Evolutionary conservation across 2,888 invertebrate genomes (phyloP), one percentile per base, ranked within the genome.

Genomic region (Helicoverpa assulta): DNA sequence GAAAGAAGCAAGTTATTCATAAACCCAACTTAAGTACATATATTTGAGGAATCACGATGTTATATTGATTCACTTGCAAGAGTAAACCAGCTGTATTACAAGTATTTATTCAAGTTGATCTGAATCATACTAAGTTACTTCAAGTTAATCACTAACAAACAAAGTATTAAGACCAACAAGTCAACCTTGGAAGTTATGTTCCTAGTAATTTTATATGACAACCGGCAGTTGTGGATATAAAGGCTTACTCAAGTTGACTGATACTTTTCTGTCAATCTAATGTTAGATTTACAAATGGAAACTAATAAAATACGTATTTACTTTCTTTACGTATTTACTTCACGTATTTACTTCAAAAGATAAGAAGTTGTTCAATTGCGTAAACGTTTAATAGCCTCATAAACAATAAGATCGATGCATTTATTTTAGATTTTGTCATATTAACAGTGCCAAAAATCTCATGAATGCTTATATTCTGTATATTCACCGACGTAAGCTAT

Each of bases 161-260:
- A 70, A 57, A 71, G 68, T 70, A 81, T 72, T 51, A 63, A 78
- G 65, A 66, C 78, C 60, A 76, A 69, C 71, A 72, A 52, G 67
- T 5, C 26, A 55, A 57, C 82, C 79, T 71, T 59, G 33, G 57
- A 69, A 67, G 26, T 73, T 71, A 65, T 54, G 54, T 18, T 59
- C 53, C 66, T 58, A 55, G 70, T 52, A 58, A 64, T 64, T 55
- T 54, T 63, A 68, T 50, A 73, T 61, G 26, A 50, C n/a, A 53
- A 65, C 47, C 47, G 29, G 29, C 40, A 26, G 19, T 12, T 10
- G 37, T 58, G 56, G 26, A 70, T 76, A 51, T 59, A 58, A 19
- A 18, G 5, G n/a, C 26, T 68, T 26, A 33, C n/a, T n/a, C n/a
- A 47, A 47, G 47, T 47, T 47, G 47, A 47, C 12, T 12, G 47